Percentiles rank a stretch among this genome's conserved stretches.
These are phyloP conservation scores for Gallinago paraguaiae DNA, from an alignment of 2,113 vertebrate species.

Conservation along the genomic window DNA sequence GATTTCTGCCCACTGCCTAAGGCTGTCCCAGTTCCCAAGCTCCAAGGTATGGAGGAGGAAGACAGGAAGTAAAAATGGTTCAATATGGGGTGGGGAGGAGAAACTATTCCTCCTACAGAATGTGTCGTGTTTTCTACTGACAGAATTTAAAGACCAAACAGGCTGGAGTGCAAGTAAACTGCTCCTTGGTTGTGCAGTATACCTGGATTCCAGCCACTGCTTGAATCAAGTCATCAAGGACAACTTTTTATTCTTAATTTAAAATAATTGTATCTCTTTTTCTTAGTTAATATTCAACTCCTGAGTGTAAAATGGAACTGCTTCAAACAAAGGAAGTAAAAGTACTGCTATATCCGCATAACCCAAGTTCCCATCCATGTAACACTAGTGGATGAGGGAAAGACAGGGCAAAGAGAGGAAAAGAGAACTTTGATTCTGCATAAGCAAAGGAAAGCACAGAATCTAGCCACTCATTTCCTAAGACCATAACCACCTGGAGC, in stretches of 20 bases:
- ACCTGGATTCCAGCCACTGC: neutral
- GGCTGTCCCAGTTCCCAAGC: neutral
- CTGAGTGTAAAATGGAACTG: neutral
- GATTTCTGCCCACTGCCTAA: neutral
- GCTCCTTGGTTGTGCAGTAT: neutral
- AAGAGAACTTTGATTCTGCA: neutral
- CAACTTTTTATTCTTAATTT: neutral
- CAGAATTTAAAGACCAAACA: neutral
- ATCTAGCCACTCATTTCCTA: neutral
- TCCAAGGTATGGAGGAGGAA: neutral
- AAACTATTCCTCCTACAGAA: neutral
- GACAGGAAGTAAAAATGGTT: neutral
- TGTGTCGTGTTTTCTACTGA: neutral
- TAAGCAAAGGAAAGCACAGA: neutral
- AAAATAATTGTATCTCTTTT: neutral
- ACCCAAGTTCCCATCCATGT: neutral
- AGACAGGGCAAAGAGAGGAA: neutral
- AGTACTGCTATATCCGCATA: rapidly evolving
- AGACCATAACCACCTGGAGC: neutral
- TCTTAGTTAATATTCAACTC: neutral
- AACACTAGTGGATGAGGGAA: neutral
- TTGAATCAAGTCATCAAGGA: neutral
- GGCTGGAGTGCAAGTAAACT: neutral
- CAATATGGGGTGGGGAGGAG: neutral
- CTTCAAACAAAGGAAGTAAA: neutral